phyloP scores from a whole-genome alignment of 2,113 vertebrate species.

The Albula glossodonta region DNA sequence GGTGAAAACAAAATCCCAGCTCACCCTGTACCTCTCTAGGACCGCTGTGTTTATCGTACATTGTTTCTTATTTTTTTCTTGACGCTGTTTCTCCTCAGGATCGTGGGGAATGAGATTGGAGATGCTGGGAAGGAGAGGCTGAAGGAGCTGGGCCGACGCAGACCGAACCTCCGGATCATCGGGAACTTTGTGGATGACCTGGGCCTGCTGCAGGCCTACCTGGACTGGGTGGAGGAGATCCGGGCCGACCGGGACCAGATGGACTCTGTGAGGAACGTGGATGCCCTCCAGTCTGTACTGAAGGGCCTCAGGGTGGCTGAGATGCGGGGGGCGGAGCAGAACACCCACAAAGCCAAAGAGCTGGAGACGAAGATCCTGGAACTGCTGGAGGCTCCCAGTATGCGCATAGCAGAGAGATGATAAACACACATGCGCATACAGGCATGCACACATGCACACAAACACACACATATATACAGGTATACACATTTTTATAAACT shows the following conservation, averaged over 20 bases:
- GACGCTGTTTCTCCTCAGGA: conserved; percentile 35
- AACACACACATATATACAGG: too few species aligned
- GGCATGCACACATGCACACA: background rate
- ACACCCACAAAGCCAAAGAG: conserved; percentile 48
- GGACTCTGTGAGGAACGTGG: conserved; percentile 63
- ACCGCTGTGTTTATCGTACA: too few species aligned
- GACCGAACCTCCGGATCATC: conserved; percentile 55
- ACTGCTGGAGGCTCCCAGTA: conserved; percentile 36
- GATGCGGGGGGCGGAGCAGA: conserved; percentile 27
- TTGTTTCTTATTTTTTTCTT: too few species aligned
- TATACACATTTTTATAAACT: too few species aligned
- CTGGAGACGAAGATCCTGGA: conserved; percentile 51
- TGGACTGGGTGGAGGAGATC: conserved; percentile 69
- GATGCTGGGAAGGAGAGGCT: conserved; percentile 48
- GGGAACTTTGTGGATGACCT: conserved; percentile 59
- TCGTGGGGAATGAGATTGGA: conserved; percentile 62
- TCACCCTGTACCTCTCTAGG: too few species aligned
- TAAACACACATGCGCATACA: background rate
- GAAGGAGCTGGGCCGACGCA: conserved; percentile 39
- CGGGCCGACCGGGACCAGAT: conserved; percentile 59
- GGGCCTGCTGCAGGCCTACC: conserved; percentile 61
- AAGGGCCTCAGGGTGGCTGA: conserved; percentile 46
- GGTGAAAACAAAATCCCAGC: too few species aligned
- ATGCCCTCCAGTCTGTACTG: conserved; percentile 58
- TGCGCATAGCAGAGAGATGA: background rate